Base-by-base conservation (phyloP, 1,140 invertebrate species). In the Lepidurus couesii region DNA sequence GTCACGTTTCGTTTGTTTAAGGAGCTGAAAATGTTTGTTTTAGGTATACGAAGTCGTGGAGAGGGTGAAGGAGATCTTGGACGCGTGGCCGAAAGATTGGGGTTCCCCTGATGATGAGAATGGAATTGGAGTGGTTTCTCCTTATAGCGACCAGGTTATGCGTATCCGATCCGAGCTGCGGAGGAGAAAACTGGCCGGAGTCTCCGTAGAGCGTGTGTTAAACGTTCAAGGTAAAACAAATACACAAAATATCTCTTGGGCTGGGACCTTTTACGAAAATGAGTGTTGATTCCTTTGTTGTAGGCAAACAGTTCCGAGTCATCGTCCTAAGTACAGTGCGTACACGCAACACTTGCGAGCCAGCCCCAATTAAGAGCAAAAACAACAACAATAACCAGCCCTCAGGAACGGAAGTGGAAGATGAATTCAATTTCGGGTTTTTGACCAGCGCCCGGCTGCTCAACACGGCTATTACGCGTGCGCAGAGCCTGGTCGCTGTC, bases 381-480 rank as follows among this genome's bases (percentile, higher is more conserved):
- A 44, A 43, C 47, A 44, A 44, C 1, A 43, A 77, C 78, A 78
- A 78, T 44, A 34, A 79, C 34, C 76, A 78, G 8, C 13, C 44
- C 7, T 65, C 24, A 24, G 24, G 11, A 3, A 42, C 73, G 24
- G 77, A 78, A 8, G 24, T 43, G 13, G 53, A 80, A 11, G 76
- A 75, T 44, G 88, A 91, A 65, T 87, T 90, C 53, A 92, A 95
- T 83, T 94, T 93, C 83, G 94, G 94, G 0, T 95, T 96, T 83
- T 83, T 96, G 16, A 94, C 93, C 1, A 94, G 95, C 86, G 90
- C 91, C 1, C 92, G 94, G 82, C 86, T 96, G 1, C 83, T 96
- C 1, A 96, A 95, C 82, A 95, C 94, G 0, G 94, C 94, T 0
- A 91, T 96, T 8, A 96, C 94, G 0, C 86, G 94, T 77, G 94